Evolutionary conservation across 64 coral and sea anemone species (phyloP), one percentile per base, ranked within the genome.

Genomic region (Actinia tenebrosa): DNA sequence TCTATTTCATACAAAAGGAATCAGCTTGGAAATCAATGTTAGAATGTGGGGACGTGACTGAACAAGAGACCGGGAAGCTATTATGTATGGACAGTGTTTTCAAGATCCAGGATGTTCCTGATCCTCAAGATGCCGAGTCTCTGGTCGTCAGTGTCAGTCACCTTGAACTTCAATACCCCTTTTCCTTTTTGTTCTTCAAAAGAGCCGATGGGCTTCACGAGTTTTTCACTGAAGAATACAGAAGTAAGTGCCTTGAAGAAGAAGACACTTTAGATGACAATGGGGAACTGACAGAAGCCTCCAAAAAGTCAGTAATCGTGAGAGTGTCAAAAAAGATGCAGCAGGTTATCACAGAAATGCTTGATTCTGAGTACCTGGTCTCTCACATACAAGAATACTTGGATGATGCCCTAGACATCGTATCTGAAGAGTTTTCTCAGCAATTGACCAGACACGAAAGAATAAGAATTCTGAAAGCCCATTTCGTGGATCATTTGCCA

Each of bases 1-100:
- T 96, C 45, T 96, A 89, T 84, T 96, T 96, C 80, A 85, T 96
- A 84, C 90, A 96, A 56, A 96, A 89, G 27, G 84, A 96, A 45
- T 96, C 87, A 10, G 90, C 86, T 8, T 96, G 90, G 90, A 45
- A 81, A 17, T 45, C 25, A 71, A 42, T 30, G 46, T 43, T 5
- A 22, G 23, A 83, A 86, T 50, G 43, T 16, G 27, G 56, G 13
- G 79, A 85, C 22, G 79, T 77, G 15, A 60, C 86, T 20, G 45
- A 86, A 53, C 55, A 91, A 20, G 88, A 89, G 9, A 92, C 91
- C 78, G 64, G 5, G 56, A 59, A 85, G 58, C 47, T 96, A 78
- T 45, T 96, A 56, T n/a, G 37, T 27, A 83, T 92, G 72, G 53
- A 80, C 13, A 89, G 80, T 16, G 88, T 96, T 23, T 80, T 96